Evolutionary conservation across 2,888 invertebrate species (phyloP).

Genomic region (Hypercompe scribonia): DNA sequence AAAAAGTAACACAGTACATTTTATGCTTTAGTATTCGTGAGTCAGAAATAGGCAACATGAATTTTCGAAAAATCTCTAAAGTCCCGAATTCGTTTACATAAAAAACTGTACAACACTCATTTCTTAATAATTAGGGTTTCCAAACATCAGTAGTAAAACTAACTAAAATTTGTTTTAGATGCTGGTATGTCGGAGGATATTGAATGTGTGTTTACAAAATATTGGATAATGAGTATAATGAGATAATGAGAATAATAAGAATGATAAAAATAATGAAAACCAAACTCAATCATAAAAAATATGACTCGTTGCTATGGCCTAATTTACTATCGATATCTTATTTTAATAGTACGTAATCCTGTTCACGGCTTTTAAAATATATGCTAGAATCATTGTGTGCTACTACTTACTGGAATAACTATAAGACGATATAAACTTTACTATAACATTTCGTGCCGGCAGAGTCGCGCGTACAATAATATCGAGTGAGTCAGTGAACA

Average conservation of each 20-base stretch:
- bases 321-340: neutral
- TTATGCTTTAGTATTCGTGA: neutral
- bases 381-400: neutral
- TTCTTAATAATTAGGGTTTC: neutral
- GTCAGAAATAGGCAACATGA: neutral
- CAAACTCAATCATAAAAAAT: neutral
- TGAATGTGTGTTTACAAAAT: no score
- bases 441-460: conserved; percentile 43
- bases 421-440: conserved; percentile 21
- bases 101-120: neutral
- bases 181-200: neutral
- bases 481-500: conserved; percentile 76
- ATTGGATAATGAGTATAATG: no score
- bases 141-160: neutral
- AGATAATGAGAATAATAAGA: no score
- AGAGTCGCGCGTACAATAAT: conserved; percentile 61
- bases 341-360: neutral
- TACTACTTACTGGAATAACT: conserved; percentile 27
- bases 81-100: neutral
- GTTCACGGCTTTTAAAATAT: neutral
- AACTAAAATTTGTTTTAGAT: neutral
- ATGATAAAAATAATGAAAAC: no score
- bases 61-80: neutral
- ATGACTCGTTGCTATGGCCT: neutral
- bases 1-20: neutral